These are phyloP conservation scores for Tetraneura akinire DNA, from an alignment of 1,140 invertebrate species.

Conservation along the genomic window DNA sequence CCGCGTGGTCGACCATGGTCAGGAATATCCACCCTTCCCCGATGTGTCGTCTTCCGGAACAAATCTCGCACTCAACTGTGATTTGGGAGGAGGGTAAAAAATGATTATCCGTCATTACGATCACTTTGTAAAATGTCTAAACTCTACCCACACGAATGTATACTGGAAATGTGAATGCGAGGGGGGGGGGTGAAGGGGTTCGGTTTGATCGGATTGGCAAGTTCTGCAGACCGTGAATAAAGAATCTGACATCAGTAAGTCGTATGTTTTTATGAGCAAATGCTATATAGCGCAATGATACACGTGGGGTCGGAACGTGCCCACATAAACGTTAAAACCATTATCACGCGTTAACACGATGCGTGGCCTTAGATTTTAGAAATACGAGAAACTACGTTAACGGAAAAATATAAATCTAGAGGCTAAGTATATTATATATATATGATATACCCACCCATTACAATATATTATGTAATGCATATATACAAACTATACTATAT, in stretches of 20 bases:
- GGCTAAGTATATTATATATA: not conserved
- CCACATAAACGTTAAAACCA: slow-evolving; percentile 12
- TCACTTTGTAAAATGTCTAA: slow-evolving; percentile 47
- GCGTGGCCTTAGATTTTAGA: too few relatives aligned
- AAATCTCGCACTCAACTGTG: slow-evolving; percentile 33
- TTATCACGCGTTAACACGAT: slow-evolving; percentile 12
- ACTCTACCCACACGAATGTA: slow-evolving; percentile 26
- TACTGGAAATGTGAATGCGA: too few relatives aligned
- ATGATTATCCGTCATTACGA: slow-evolving; percentile 51
- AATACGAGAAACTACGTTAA: not conserved
- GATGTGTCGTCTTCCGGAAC: slow-evolving; percentile 48
- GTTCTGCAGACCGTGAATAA: slow-evolving; percentile 36
- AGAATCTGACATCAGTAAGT: slow-evolving; percentile 35
- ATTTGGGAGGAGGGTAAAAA: slow-evolving; percentile 28
- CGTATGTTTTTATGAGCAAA: slow-evolving; percentile 29
- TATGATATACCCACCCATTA: too few relatives aligned
- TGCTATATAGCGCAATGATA: slow-evolving; percentile 7
- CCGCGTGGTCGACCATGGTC: not conserved
- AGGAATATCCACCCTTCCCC: not conserved
- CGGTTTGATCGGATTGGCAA: slow-evolving; percentile 44
- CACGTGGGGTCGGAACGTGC: not conserved
- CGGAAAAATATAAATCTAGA: not conserved
- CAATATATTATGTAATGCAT: too few relatives aligned
- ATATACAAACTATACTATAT: too few relatives aligned
- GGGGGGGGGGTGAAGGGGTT: too few relatives aligned